Evolutionary conservation across 2,888 invertebrate genomes (phyloP).

Genomic region (Dermolepida albohirtum): DNA sequence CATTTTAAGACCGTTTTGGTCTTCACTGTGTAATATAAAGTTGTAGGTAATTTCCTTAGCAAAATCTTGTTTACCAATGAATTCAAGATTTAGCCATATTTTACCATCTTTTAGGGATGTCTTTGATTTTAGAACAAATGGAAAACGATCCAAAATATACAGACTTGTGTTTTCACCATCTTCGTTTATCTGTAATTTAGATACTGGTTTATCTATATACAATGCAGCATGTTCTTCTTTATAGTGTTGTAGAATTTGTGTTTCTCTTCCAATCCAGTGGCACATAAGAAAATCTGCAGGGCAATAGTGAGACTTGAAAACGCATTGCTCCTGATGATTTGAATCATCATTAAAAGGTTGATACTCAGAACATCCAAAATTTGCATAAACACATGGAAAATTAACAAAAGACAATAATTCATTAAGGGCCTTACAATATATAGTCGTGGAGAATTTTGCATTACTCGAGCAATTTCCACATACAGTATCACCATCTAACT

Average conservation of each 20-base stretch:
- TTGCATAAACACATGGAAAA: slow-evolving; percentile 39
- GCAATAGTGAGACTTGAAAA: slow-evolving; percentile 30
- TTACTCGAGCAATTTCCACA: slow-evolving; percentile 40
- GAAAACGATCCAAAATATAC: slow-evolving; percentile 23
- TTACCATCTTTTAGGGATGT: slow-evolving; percentile 31
- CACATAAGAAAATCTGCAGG: slow-evolving; percentile 35
- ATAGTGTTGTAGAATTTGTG: slow-evolving; percentile 38
- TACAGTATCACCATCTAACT: slow-evolving; percentile 37
- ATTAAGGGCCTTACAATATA: slow-evolving; percentile 33
- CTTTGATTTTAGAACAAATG: slow-evolving; percentile 38
- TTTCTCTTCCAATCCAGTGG: slow-evolving; percentile 24
- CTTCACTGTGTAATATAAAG: slow-evolving; percentile 39
- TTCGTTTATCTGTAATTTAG: slow-evolving; percentile 25
- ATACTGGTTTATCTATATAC: slow-evolving; percentile 20
- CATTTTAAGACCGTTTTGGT: slow-evolving; percentile 25
- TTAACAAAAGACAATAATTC: slow-evolving; percentile 19
- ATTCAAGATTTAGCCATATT: slow-evolving; percentile 40
- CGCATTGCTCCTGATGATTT: slow-evolving; percentile 36
- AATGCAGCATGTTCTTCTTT: slow-evolving; percentile 27
- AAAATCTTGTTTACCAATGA: slow-evolving; percentile 21
- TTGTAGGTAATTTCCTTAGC: slow-evolving; percentile 35
- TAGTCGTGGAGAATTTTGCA: slow-evolving; percentile 22
- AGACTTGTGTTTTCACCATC: slow-evolving; percentile 19
- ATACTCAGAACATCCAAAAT: slow-evolving; percentile 38
- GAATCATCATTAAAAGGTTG: slow-evolving; percentile 33